phyloP scores from a whole-genome alignment of 2,113 vertebrate genomes.

The Thamnophis sirtalis region DNA sequence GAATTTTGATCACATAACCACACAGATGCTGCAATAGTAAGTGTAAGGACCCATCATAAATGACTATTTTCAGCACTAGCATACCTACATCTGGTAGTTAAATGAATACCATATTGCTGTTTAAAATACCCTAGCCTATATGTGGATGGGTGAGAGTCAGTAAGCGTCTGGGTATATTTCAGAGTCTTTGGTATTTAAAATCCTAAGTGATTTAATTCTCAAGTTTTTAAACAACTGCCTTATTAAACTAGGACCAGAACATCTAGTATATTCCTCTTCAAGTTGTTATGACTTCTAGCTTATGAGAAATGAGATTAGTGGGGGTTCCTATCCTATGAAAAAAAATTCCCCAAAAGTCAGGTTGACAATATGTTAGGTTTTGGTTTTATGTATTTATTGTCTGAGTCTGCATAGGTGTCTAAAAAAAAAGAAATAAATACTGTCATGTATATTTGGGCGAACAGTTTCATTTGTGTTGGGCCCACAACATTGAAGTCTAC shows the following conservation, averaged over 20 bases:
- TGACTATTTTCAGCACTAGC: neutral
- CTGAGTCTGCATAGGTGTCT: neutral
- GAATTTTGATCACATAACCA: neutral
- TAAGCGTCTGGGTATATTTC: neutral
- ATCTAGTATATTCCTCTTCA: neutral
- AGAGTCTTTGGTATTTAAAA: neutral
- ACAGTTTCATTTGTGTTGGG: neutral
- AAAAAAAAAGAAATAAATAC: neutral
- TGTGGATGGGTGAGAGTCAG: neutral
- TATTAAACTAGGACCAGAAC: neutral
- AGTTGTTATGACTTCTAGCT: neutral
- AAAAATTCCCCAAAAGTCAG: neutral
- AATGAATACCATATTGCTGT: neutral
- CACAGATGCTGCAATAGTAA: neutral
- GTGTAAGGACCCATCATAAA: neutral
- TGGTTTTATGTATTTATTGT: neutral
- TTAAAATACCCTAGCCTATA: neutral
- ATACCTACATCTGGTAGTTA: neutral
- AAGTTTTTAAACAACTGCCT: neutral
- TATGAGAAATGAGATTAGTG: neutral
- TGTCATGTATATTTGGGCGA: neutral
- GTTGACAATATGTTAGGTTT: neutral
- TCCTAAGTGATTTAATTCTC: neutral
- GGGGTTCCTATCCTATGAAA: neutral
- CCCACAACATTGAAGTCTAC: neutral